Conservation (phyloP, 1,140 invertebrate genomes). For the Nylanderia fulva region DNA sequence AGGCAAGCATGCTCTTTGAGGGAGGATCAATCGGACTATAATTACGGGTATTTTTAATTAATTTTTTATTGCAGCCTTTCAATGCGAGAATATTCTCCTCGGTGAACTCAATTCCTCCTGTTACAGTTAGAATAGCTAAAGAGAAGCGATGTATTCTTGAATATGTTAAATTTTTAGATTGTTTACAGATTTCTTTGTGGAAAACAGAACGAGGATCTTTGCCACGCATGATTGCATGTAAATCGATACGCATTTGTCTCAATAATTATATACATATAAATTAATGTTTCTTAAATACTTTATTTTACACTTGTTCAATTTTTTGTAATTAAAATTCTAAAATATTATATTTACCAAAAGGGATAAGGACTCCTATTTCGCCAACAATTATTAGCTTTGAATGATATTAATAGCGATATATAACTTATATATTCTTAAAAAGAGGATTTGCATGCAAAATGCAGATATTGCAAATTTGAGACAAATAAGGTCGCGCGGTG, state of each 20-base stretch:
- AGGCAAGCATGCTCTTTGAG: conserved; percentile 12
- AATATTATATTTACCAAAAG: not conserved
- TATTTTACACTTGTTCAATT: not conserved
- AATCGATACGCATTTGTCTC: not conserved
- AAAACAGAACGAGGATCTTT: not conserved
- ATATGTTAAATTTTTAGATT: conserved; percentile 66
- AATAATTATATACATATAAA: not conserved
- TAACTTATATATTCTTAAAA: not conserved
- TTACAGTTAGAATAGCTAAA: not conserved
- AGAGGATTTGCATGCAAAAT: not conserved
- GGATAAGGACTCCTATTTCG: not conserved
- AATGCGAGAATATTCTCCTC: not conserved
- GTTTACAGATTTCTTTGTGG: conserved; percentile 67
- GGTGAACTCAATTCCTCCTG: conserved; percentile 34
- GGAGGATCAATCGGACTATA: not conserved
- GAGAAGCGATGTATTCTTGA: conserved; percentile 59
- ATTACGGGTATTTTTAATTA: not conserved
- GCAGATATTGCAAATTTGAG: not conserved
- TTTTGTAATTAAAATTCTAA: not conserved
- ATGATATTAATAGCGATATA: not conserved
- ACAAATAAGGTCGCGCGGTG: not conserved
- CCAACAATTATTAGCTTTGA: not conserved
- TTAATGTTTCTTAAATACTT: not conserved
- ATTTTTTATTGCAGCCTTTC: not conserved
- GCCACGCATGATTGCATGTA: conserved; percentile 27